Evolutionary conservation across 2,888 invertebrate species (phyloP).

Genomic region (Artemia sinica): DNA sequence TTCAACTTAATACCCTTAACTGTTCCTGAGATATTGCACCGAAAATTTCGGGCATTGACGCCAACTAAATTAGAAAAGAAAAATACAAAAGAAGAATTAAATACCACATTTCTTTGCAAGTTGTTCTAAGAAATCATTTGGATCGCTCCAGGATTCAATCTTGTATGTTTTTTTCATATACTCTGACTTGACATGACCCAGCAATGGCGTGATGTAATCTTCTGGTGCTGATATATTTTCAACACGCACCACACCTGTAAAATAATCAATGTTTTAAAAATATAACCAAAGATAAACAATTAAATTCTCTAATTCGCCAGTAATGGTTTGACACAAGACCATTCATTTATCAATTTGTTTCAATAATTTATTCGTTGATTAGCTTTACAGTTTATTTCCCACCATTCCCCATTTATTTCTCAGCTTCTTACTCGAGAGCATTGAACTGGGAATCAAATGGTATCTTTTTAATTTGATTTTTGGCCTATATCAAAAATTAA

Average conservation of each 20-base stretch:
- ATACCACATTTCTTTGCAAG: constrained; percentile 48
- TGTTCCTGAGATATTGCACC: too few relatives aligned
- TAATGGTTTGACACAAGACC: too few relatives aligned
- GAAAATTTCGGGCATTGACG: too few relatives aligned
- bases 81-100: neutral
- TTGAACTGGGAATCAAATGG: too few relatives aligned
- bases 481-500: too few relatives aligned
- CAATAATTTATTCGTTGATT: neutral
- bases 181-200: constrained; percentile 69
- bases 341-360: too few relatives aligned
- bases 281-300: neutral
- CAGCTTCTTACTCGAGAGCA: too few relatives aligned
- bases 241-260: constrained; percentile 60
- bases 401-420: too few relatives aligned
- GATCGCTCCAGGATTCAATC: constrained; percentile 57
- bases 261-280: neutral
- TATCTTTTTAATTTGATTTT: too few relatives aligned
- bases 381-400: neutral
- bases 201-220: constrained; percentile 72
- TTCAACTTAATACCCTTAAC: too few relatives aligned
- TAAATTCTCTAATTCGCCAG: too few relatives aligned
- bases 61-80: too few relatives aligned
- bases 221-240: constrained; percentile 85
- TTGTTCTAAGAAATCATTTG: constrained; percentile 77
- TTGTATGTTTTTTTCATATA: constrained; percentile 81